Conservation (phyloP, 2,113 vertebrate species). For the Pollachius pollachius region DNA sequence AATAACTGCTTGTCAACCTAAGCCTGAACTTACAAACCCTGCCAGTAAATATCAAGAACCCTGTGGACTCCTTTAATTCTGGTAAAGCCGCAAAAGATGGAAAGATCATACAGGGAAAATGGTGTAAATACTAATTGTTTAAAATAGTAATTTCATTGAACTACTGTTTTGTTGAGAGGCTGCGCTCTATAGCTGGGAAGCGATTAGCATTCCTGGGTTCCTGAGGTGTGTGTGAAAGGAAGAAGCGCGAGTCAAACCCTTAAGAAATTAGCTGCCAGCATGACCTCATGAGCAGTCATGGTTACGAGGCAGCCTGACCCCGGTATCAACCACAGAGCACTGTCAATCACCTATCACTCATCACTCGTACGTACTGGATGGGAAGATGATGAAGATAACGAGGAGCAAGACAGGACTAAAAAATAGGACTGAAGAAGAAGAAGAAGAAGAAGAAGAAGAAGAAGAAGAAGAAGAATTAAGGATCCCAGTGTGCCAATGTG, state of each 20-base stretch:
- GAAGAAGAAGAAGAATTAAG: too few species aligned
- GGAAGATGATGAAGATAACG: neutral
- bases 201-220: constrained; percentile 26
- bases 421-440: too few species aligned
- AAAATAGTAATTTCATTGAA: constrained; percentile 1
- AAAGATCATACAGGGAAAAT: neutral
- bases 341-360: constrained; percentile 60
- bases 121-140: neutral
- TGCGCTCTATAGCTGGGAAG: constrained; percentile 2
- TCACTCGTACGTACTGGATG: constrained; percentile 1
- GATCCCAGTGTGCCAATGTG: neutral
- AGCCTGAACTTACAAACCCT: constrained; percentile 65
- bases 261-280: constrained; percentile 47
- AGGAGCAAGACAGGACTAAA: too few species aligned
- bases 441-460: too few species aligned
- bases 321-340: constrained; percentile 33
- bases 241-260: constrained; percentile 37
- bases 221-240: constrained; percentile 14
- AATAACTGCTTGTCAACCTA: constrained; percentile 73
- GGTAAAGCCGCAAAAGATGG: too few species aligned
- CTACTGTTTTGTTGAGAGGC: constrained; percentile 1
- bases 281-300: constrained; percentile 19
- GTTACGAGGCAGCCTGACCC: constrained; percentile 46
- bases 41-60: constrained; percentile 35
- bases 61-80: neutral